phyloP scores from a whole-genome alignment of 1,140 invertebrate genomes.

The Spodoptera litura region DNA sequence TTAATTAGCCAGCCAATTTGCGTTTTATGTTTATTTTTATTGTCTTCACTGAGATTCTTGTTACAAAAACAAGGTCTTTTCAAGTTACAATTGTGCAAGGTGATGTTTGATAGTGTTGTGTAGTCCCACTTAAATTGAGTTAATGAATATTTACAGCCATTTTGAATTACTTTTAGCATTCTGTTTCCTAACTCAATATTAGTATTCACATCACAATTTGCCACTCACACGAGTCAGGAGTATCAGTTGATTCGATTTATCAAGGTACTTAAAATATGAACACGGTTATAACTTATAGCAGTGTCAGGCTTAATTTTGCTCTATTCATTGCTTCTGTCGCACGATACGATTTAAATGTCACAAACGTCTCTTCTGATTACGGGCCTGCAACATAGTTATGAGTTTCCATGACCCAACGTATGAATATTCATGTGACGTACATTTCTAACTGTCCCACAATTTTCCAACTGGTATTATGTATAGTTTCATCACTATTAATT shows the following conservation, averaged over 20 bases:
- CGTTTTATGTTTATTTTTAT: slow-evolving; percentile 28
- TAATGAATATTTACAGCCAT: neutral
- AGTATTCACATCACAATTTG: no score
- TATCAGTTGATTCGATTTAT: no score
- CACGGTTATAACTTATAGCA: no score
- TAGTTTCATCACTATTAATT: neutral
- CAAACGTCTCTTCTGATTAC: no score
- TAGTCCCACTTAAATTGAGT: neutral
- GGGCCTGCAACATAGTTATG: no score
- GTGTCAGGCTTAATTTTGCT: no score
- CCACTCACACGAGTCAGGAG: no score
- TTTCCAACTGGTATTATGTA: neutral
- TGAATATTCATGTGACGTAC: neutral
- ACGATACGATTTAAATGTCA: no score
- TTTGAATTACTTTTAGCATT: neutral
- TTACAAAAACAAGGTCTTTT: slow-evolving; percentile 2
- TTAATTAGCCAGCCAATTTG: slow-evolving; percentile 32
- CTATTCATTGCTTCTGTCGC: no score
- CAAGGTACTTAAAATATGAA: no score
- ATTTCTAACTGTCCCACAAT: neutral
- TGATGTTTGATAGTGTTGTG: neutral
- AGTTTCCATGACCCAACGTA: no score
- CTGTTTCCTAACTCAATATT: neutral
- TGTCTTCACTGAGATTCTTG: slow-evolving; percentile 25
- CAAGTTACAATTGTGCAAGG: neutral